These are phyloP conservation scores for Galerucella pusilla DNA, from an alignment of 2,888 invertebrate genomes.

Conservation along the genomic window DNA sequence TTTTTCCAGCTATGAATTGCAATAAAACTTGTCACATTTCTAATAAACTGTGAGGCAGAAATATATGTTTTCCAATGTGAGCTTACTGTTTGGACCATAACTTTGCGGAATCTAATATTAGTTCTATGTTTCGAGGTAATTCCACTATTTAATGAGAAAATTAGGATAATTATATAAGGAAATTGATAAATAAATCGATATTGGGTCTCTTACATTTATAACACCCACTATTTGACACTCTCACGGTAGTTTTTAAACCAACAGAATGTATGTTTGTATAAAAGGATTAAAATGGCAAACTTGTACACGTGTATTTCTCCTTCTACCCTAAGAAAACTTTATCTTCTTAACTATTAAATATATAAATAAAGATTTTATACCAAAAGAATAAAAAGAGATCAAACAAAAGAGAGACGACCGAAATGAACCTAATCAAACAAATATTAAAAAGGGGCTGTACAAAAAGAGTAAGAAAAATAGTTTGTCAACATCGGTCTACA, in stretches of 20 bases:
- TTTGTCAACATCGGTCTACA: slow-evolving; percentile 44
- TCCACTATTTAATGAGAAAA: too few species aligned
- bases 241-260: neutral
- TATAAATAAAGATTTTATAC: slow-evolving; percentile 21
- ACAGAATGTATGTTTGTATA: neutral
- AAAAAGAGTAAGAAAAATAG: slow-evolving; percentile 40
- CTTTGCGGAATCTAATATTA: too few species aligned
- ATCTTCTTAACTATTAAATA: neutral
- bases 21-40: too few species aligned
- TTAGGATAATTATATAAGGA: too few species aligned
- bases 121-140: too few species aligned
- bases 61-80: too few species aligned
- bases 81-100: too few species aligned
- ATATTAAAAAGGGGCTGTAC: slow-evolving; percentile 43
- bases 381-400: slow-evolving; percentile 8
- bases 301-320: slow-evolving; percentile 5
- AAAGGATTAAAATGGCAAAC: slow-evolving; percentile 13
- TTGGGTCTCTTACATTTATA: neutral
- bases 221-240: neutral
- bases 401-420: slow-evolving; percentile 34
- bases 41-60: too few species aligned
- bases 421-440: slow-evolving; percentile 49
- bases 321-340: neutral
- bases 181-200: neutral
- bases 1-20: too few species aligned